These are phyloP conservation scores for Rhorus exstirpatorius DNA, from an alignment of 2,888 invertebrate species.

Conservation along the genomic window DNA sequence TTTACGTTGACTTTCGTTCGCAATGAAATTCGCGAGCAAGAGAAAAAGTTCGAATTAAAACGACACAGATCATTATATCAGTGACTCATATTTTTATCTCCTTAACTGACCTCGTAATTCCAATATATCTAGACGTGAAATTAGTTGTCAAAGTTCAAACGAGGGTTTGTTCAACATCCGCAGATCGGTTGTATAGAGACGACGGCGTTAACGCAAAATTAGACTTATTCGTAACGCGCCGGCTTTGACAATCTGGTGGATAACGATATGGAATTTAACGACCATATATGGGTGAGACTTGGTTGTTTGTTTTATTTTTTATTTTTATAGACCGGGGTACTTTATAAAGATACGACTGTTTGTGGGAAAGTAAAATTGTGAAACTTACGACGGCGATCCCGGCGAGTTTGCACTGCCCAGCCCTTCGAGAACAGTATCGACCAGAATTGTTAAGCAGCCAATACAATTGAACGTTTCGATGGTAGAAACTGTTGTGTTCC, in stretches of 20 bases:
- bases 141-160: conserved; percentile 61
- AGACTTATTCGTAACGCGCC: conserved; percentile 68
- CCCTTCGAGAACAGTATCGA: background rate
- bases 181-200: conserved; percentile 35
- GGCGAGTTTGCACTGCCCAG: background rate
- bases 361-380: conserved; percentile 50
- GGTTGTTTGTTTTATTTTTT: conserved; percentile 28
- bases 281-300: conserved; percentile 24
- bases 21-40: too few relatives aligned
- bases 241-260: conserved; percentile 58
- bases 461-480: background rate
- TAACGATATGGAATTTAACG: conserved; percentile 55
- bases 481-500: conserved; percentile 1
- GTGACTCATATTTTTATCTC: background rate
- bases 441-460: background rate
- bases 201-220: conserved; percentile 68
- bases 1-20: too few relatives aligned
- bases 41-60: too few relatives aligned
- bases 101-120: background rate
- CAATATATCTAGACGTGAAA: background rate
- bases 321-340: background rate
- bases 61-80: too few relatives aligned
- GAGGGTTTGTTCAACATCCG: conserved; percentile 68
- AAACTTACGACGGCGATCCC: conserved; percentile 12
- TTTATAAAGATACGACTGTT: background rate